Base-by-base conservation (phyloP, 2,888 invertebrate species). In the Horisme vitalbata region DNA sequence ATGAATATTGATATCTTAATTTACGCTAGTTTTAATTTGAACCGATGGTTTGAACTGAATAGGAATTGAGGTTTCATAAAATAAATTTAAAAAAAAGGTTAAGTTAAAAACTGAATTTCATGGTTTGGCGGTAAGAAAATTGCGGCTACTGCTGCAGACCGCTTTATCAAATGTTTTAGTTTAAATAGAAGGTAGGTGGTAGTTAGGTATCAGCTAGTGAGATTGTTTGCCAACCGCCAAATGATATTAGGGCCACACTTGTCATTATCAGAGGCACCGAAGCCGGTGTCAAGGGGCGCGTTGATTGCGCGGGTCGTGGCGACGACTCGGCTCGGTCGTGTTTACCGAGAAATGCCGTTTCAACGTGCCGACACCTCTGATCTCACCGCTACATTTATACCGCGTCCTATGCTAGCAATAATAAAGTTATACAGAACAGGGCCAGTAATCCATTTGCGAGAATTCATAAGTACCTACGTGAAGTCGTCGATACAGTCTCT, bases 241-340 rank as follows among this genome's bases (percentile, higher is more conserved):
- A 61, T 52, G 46, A 45, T 55, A 59, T 53, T 43, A 57, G 49
- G 58, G 55, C 38, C 52, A 47, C 39, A 37, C 41, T 56, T 57
- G 36, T 54, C 45, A 62, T 57, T 75, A 72, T 77, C 79, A 62
- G 60, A 57, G 56, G 64, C 62, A 67, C 60, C 63, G 65, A 59
- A 57, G 59, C 61, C 61, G 62, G 68, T 75, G 85, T 85, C 85
- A 85, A 72, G 75, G 85, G 83, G 80, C 83, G 69, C 59, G 71
- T 63, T 67, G 83, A 83, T 85, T 80, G 31, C 27, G 73, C 73
- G 33, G 67, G 65, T 41, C 37, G 55, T 67, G 62, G 57, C 57
- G 39, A 5, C 30, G 63, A 57, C 63, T 55, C 66, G 64, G 10
- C 60, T 63, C 57, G 57, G 48, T 49, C 63, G 37, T 80, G 78